Base-by-base conservation (phyloP, 1,140 invertebrate genomes). In the Scaptomyza hsui region DNA sequence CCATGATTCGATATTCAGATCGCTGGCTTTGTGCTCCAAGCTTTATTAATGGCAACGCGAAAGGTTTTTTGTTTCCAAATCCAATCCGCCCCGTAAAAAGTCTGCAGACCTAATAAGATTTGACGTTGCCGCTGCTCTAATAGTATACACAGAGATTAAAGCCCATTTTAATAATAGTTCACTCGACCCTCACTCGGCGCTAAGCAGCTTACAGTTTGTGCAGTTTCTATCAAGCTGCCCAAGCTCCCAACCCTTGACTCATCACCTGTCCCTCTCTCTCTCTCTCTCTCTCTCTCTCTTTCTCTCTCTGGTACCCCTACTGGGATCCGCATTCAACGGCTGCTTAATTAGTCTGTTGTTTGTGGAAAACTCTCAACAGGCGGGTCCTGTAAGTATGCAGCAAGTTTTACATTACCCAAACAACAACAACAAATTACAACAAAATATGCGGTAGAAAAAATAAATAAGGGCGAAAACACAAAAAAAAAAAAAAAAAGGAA, bases 321-420 rank as follows among this genome's bases (percentile, higher is more conserved):
- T 35, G 24, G n/a, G 19, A 6, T 1, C 42, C 15, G 5, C 26
- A 39, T 49, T 15, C 21, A 5, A 15, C 15, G 18, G 41, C 64
- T 29, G 63, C 60, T 45, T 70, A 70, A 70, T 70, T 70, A 70
- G 51, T 69, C 21, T 62, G 35, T 71, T 62, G 15, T 49, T 47
- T 78, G 32, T 69, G 26, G 61, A 77, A 75, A 52, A 44, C 67
- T 72, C 65, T 64, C 62, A 56, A 63, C 79, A 72, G 75, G 72
- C 61, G 75, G 51, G 64, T 60, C 74, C 70, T 74, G 62, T 39
- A 74, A 78, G 74, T 81, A 61, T 82, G 78, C 75, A 63, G 56
- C 65, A 82, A 83, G 72, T 79, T 85, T 75, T 19, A 57, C 56
- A 78, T 80, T 72, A 62, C 74, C 57, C 41, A 42, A 26, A 21